These are phyloP conservation scores for Spheniscus humboldti DNA, from an alignment of 2,797 vertebrate species.

Conservation along the genomic window DNA sequence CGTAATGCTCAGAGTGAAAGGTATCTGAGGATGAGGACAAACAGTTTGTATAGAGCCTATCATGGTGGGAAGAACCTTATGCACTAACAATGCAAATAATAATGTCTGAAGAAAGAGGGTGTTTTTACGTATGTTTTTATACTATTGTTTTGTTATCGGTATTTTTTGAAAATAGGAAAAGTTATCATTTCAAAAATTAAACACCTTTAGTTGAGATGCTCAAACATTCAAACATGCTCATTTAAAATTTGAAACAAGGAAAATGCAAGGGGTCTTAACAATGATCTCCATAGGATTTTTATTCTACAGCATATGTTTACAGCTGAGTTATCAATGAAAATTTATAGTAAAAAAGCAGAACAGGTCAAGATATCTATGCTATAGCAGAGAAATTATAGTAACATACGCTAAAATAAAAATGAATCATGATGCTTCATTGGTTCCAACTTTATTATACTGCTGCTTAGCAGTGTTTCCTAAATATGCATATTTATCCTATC, in stretches of 20 bases:
- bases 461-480: background rate
- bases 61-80: background rate
- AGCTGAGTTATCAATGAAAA: background rate
- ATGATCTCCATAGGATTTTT: background rate
- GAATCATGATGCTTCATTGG: background rate
- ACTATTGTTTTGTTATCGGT: background rate
- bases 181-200: background rate
- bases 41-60: background rate
- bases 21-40: background rate
- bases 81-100: background rate
- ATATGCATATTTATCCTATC: background rate
- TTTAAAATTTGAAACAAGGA: background rate
- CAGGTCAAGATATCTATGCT: background rate
- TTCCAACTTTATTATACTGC: slow-evolving; percentile 8
- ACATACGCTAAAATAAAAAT: background rate
- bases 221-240: background rate
- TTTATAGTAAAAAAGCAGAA: background rate
- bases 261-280: background rate
- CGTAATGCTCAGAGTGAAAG: background rate
- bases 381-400: background rate
- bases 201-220: background rate
- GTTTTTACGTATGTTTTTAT: background rate
- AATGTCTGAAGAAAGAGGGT: background rate
- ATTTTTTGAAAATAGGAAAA: background rate
- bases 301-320: background rate